Evolutionary conservation across 2,797 vertebrate species (phyloP).

Genomic region (Stomatorhinus walkeri): DNA sequence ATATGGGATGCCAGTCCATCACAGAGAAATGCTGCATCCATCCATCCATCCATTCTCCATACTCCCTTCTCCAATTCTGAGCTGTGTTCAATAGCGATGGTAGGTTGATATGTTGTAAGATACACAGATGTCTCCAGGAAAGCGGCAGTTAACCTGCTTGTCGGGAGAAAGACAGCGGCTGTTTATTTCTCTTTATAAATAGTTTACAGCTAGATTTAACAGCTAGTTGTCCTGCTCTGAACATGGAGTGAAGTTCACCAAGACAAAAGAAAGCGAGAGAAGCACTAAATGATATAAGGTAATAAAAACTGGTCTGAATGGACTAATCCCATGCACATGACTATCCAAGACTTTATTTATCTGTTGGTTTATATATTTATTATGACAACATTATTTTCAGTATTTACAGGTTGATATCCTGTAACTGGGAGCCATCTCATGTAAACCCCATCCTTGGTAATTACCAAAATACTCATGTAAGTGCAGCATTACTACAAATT

Average conservation of each 20-base stretch:
- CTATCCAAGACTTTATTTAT: not conserved
- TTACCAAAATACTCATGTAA: not conserved
- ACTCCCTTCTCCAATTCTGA: not conserved
- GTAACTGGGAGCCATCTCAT: not conserved
- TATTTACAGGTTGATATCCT: not conserved
- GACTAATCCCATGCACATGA: not conserved
- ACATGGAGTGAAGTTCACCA: not conserved
- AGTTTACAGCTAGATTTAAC: constrained; percentile 42
- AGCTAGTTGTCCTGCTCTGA: constrained; percentile 4
- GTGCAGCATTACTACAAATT: not conserved
- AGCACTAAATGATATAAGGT: not conserved
- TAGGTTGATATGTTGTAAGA: not conserved
- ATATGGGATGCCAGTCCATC: not conserved
- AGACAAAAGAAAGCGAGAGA: not conserved
- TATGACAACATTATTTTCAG: not conserved
- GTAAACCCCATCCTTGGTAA: not conserved
- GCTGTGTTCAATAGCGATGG: not conserved
- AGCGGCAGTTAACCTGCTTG: not conserved
- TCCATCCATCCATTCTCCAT: not conserved
- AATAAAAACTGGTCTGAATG: not conserved
- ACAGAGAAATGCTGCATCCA: not conserved
- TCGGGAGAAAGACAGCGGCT: constrained; percentile 30
- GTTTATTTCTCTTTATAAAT: constrained; percentile 47
- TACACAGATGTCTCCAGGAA: not conserved
- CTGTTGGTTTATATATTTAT: not conserved